Evolutionary conservation across 2,797 vertebrate genomes (phyloP), one percentile per base, ranked within the genome.

Genomic region (Neomorphus geoffroyi): DNA sequence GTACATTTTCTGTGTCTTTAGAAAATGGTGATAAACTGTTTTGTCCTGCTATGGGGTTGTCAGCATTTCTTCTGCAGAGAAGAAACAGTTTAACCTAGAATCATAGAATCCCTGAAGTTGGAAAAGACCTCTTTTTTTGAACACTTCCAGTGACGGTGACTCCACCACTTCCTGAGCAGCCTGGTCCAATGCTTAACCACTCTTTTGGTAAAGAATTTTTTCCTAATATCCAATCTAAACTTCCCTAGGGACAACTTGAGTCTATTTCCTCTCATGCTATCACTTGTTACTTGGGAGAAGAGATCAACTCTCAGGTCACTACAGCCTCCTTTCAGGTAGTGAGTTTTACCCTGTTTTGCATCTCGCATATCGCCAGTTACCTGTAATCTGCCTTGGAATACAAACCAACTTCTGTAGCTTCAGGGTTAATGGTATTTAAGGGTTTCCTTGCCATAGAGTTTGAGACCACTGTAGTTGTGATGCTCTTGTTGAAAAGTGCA

Each of bases 381-480:
- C 35, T 32, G 6, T 35, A n/a, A 22, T 12, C 13, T 48, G 22
- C 41, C 24, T 50, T 28, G 18, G n/a, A 56, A 69, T 16, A 27
- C 56, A 67, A 23, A 45, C 14, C 35, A 8, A 39, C 30, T 45
- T 77, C 10, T 6, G 2, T 8, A 22, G 17, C 45, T 37, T 21
- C 57, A 67, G 27, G 18, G 35, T 23, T 28, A 15, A 15, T 32
- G 11, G 24, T 84, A 18, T 43, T 35, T 4, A 56, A 9, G 9
- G 33, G 18, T 60, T 88, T 78, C 13, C 35, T 60, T 66, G 43
- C 48, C 37, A 19, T 53, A 30, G 24, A 11, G 11, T 81, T 58
- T 50, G 53, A 24, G 28, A 24, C 7, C 32, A 27, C 21, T 0
- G 0, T 21, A 27, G 33, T 10, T 86, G 67, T 41, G 64, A 9